Evolutionary conservation across 1,140 invertebrate species (phyloP).

Genomic region (Drosophila triauraria): DNA sequence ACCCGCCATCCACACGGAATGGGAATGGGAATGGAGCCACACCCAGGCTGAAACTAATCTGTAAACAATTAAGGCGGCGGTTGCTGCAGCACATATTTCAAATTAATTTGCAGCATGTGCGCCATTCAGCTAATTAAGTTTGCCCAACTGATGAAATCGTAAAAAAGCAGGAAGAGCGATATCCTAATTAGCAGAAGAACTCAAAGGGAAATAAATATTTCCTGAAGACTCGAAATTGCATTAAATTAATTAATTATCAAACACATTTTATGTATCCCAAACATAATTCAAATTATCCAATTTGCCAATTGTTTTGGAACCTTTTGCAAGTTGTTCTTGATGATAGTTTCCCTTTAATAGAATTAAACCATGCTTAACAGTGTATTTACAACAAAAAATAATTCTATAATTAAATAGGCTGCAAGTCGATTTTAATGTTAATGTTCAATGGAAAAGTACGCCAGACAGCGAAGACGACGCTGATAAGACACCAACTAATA

Average conservation of each 20-base stretch:
- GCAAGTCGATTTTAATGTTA: conserved; percentile 23
- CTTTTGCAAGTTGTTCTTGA: background rate
- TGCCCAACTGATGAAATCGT: conserved; percentile 29
- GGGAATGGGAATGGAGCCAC: conserved; percentile 44
- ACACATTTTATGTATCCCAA: background rate
- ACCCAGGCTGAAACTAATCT: conserved; percentile 75
- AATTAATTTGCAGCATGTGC: conserved; percentile 77
- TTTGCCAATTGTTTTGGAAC: too few species aligned
- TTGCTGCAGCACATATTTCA: conserved; percentile 51
- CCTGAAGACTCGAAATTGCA: too few species aligned
- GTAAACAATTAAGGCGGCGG: conserved; percentile 68
- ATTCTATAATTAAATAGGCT: conserved; percentile 58
- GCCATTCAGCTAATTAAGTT: conserved; percentile 70
- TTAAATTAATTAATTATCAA: background rate
- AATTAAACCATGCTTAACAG: background rate
- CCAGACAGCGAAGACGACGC: conserved; percentile 22
- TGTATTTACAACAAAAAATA: conserved; percentile 6
- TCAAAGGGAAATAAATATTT: conserved; percentile 1
- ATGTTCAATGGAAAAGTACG: conserved; percentile 59
- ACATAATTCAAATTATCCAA: background rate
- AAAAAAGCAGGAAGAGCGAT: conserved; percentile 2
- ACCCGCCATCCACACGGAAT: conserved; percentile 41
- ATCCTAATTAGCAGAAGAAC: conserved; percentile 3
- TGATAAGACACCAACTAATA: conserved; percentile 59
- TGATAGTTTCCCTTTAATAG: background rate